These are phyloP conservation scores for Synaphobranchus kaupii DNA, from an alignment of 2,797 vertebrate species.

Conservation along the genomic window DNA sequence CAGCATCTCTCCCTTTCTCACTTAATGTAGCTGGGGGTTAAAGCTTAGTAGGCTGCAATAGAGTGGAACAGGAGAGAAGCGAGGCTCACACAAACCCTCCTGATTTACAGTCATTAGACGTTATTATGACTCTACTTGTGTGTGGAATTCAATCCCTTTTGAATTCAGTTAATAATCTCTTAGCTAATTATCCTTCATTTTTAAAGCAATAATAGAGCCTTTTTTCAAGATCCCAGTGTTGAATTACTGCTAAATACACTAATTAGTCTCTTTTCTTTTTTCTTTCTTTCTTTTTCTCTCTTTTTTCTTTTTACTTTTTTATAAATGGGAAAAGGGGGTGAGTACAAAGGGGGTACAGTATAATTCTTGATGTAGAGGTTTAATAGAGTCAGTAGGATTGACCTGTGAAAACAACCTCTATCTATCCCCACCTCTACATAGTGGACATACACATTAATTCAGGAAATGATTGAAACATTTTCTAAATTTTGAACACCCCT, in stretches of 20 bases:
- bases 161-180: slow-evolving; percentile 87
- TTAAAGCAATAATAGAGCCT: slow-evolving; percentile 85
- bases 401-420: too few species aligned
- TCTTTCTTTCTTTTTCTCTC: neutral
- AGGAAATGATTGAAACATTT: too few species aligned
- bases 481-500: too few species aligned
- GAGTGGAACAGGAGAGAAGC: slow-evolving; percentile 1
- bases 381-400: neutral
- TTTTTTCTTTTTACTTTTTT: too few species aligned
- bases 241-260: slow-evolving; percentile 78
- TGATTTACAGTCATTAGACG: slow-evolving; percentile 83
- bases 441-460: too few species aligned
- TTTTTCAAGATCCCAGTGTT: slow-evolving; percentile 82
- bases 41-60: neutral
- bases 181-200: slow-evolving; percentile 83
- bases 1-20: neutral
- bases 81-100: slow-evolving; percentile 57
- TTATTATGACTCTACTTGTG: slow-evolving; percentile 85
- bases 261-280: slow-evolving; percentile 11
- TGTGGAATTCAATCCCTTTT: slow-evolving; percentile 85
- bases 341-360: neutral
- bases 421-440: too few species aligned
- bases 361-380: neutral
- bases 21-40: slow-evolving; percentile 8
- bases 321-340: neutral